A percentile compares a stretch with the other conserved stretches of the same genome.
Evolutionary conservation across 2,113 vertebrate species (phyloP).

Genomic region (Anarhynchus alexandrinus): DNA sequence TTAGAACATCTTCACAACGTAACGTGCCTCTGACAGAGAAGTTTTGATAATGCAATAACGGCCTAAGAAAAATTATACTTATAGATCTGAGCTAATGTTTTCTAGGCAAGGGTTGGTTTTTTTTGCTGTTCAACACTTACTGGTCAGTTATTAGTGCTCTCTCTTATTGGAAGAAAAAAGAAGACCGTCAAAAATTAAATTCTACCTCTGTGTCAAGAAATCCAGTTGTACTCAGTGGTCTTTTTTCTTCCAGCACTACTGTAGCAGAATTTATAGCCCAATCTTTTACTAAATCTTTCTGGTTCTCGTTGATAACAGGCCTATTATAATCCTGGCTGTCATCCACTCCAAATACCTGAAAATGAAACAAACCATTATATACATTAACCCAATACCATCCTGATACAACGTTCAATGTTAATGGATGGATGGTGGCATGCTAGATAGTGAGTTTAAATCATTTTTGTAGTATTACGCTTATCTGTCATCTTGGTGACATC

Average conservation of each 20-base stretch:
- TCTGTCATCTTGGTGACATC: background rate
- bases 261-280: conserved; percentile 77
- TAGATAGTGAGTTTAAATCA: background rate
- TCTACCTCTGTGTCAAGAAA: conserved; percentile 84
- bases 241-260: conserved; percentile 79
- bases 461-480: background rate
- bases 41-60: background rate
- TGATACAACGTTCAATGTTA: conserved; percentile 38
- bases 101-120: conserved; percentile 8
- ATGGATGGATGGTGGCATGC: conserved; percentile 56
- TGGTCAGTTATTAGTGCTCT: conserved; percentile 56
- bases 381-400: conserved; percentile 67
- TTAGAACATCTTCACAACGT: background rate
- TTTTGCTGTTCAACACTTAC: conserved; percentile 38
- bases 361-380: conserved; percentile 72
- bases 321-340: conserved; percentile 86
- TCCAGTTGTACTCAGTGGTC: conserved; percentile 76
- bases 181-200: conserved; percentile 61
- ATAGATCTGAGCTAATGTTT: background rate
- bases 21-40: background rate
- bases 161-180: conserved; percentile 58
- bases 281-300: conserved; percentile 80
- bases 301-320: conserved; percentile 77
- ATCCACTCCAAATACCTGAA: conserved; percentile 94
- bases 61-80: background rate